Evolutionary conservation across 2,113 vertebrate genomes (phyloP).

Genomic region (Nannospalax galili): DNA sequence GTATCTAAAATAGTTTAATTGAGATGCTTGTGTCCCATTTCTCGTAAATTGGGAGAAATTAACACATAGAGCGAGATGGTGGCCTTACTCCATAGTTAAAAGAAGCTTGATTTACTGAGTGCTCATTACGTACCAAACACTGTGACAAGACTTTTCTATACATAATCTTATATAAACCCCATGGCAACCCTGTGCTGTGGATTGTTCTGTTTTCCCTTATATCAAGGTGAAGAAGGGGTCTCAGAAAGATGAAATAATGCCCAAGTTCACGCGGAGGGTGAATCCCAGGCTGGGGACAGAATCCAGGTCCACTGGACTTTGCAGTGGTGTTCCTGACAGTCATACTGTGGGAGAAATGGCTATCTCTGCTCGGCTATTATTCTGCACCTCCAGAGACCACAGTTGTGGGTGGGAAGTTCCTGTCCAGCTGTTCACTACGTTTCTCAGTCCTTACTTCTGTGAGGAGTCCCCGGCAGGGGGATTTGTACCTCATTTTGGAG

Average conservation of each 20-base stretch:
- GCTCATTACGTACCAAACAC: background rate
- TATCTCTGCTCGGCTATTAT: background rate
- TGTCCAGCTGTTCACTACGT: background rate
- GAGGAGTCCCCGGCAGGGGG: background rate
- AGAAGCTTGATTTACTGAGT: background rate
- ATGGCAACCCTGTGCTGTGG: background rate
- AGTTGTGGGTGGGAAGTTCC: background rate
- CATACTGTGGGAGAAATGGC: background rate
- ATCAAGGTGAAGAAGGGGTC: background rate
- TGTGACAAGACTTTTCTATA: background rate
- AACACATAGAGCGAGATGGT: background rate
- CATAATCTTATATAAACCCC: background rate
- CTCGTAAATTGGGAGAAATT: slow-evolving; percentile 19
- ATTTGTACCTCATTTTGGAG: background rate
- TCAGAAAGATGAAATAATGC: background rate
- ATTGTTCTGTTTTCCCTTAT: background rate
- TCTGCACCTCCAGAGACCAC: background rate
- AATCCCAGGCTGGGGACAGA: background rate
- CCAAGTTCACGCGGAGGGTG: background rate
- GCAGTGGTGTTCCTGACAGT: background rate
- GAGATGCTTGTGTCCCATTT: background rate
- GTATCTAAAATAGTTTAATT: background rate
- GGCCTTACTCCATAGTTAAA: background rate
- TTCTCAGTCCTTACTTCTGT: slow-evolving; percentile 1
- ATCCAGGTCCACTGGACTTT: background rate